These are phyloP conservation scores for Artibeus lituratus DNA, from an alignment of 2,797 vertebrate genomes.

Conservation along the genomic window DNA sequence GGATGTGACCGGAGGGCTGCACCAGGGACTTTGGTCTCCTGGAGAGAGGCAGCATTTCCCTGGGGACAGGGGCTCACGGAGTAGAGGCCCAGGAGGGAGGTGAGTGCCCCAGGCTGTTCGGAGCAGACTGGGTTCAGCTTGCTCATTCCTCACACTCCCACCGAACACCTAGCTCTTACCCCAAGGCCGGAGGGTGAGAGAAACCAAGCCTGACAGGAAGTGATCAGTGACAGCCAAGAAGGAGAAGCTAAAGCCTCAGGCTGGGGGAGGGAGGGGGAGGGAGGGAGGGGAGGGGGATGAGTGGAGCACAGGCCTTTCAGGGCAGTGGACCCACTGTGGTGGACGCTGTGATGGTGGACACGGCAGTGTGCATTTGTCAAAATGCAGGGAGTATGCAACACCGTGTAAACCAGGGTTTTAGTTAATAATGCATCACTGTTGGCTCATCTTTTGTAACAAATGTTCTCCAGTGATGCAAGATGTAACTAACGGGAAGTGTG, in stretches of 20 bases:
- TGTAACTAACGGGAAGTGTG: background rate
- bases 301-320: accelerated
- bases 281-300: background rate
- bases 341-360: background rate
- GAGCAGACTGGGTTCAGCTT: background rate
- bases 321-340: background rate
- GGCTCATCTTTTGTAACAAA: background rate
- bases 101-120: background rate
- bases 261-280: background rate
- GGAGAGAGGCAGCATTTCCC: background rate
- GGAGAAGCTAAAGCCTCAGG: background rate
- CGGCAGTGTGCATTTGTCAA: background rate
- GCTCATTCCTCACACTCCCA: accelerated
- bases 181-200: background rate
- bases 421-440: too few species aligned
- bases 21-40: background rate
- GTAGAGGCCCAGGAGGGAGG: background rate
- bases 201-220: background rate
- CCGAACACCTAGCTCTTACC: background rate
- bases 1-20: background rate
- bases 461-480: background rate
- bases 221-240: background rate
- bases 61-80: background rate
- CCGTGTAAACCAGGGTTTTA: background rate
- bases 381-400: background rate